Evolutionary conservation across 2,888 invertebrate species (phyloP).

Genomic region (Pachymerium ferrugineum): DNA sequence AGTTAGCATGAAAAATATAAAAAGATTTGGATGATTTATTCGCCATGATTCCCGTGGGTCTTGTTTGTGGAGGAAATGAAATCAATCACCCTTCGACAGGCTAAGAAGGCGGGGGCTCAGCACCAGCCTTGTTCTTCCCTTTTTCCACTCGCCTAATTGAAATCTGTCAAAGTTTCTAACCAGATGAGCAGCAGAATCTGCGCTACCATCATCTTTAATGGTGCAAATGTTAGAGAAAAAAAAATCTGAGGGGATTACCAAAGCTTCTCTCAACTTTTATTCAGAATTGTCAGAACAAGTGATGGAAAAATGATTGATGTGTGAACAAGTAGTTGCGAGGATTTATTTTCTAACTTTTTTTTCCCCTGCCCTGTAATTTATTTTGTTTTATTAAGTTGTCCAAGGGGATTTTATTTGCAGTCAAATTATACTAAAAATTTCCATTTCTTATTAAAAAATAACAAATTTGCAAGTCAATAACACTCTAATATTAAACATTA

Average conservation of each 20-base stretch:
- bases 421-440: too few relatives aligned
- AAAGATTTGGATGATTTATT: conserved; percentile 7
- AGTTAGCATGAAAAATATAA: not conserved
- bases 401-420: not conserved
- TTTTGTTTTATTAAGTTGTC: not conserved
- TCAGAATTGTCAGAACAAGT: conserved; percentile 15
- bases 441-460: too few relatives aligned
- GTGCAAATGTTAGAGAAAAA: conserved; percentile 5
- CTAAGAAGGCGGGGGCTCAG: conserved; percentile 17
- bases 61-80: conserved; percentile 25
- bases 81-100: conserved; percentile 24
- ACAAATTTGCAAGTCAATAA: too few relatives aligned
- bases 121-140: conserved; percentile 17
- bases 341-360: not conserved
- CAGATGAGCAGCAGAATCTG: conserved; percentile 15
- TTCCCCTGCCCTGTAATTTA: not conserved
- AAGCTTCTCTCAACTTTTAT: conserved; percentile 7
- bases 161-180: conserved; percentile 24
- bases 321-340: not conserved
- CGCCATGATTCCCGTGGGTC: conserved; percentile 2
- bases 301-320: conserved; percentile 16
- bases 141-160: conserved; percentile 27
- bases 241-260: not conserved
- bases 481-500: too few relatives aligned
- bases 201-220: not conserved